Base-by-base conservation (phyloP, 2,113 vertebrate species). In the Oreocharis arfaki region DNA sequence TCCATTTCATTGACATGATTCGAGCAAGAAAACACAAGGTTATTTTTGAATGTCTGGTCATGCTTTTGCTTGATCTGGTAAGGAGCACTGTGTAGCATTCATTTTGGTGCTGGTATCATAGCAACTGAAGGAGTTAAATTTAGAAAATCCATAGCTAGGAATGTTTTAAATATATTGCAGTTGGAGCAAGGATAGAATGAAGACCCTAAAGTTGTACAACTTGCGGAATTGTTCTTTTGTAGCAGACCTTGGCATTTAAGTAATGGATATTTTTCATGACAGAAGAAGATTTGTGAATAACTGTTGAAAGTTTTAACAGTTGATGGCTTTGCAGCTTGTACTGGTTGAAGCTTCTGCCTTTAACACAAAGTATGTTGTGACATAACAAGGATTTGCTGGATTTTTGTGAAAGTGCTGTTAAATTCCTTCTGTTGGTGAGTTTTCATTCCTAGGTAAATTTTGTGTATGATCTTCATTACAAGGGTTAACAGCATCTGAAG, bases 91-190 rank as follows among this genome's bases (percentile, higher is more conserved):
- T 92, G 55, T 86, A 81, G 56, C 68, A 41, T 57, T 82, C 23
- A 41, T 85, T 78, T 90, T 92, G 35, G 60, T 93, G 39, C 73
- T 81, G 76, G 93, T 94, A 78, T 90, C 83, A 32, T 89, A 95
- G 96, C 94, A 95, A 95, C 89, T 70, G 73, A 77, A 90, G 49
- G 44, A 95, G 69, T 84, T 92, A 89, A 80, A 93, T 82, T 86
- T 80, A 95, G 86, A 52, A 95, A 95, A 89, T 44, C 33, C 4
- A 1, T 81, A 91, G 42, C 64, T 64, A 56, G 78, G 46, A 67
- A 23, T 69, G 81, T 92, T 94, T 89, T 46, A 84, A 89, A 64
- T 74, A 33, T 18, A n/a, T 73, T 75, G 46, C 61, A 84, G 1
- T 49, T 87, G 28, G 50, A 89, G 27, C 46, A 89, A 77, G 73